Base-by-base conservation (phyloP, 1,140 invertebrate genomes). In the Trichoplusia ni region DNA sequence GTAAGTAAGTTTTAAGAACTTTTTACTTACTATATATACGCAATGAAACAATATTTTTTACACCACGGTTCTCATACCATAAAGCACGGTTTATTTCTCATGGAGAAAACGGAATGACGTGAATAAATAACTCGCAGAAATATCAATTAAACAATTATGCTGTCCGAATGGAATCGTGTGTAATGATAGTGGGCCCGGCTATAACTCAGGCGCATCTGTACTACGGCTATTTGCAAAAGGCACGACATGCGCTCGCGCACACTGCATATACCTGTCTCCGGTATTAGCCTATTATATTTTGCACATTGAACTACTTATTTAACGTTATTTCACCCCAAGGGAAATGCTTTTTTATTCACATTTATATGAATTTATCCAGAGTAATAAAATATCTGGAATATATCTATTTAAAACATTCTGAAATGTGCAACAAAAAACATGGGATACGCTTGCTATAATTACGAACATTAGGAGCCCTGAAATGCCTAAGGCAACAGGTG, bases 71-170 rank as follows among this genome's bases (percentile, higher is more conserved):
- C 54, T 61, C 51, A 64, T 47, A 58, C 75, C 80, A 84, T 86
- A 86, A 73, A 64, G 78, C 86, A 86, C 83, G 65, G 67, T 67
- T 65, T 60, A 69, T 79, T 82, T 86, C 82, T 82, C 80, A 75
- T 80, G 77, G 75, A 77, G 79, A 84, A 83, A 81, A 84, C 70
- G 73, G 61, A 85, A 84, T 85, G 86, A 89, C 76, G 83, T 85
- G 84, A 82, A 90, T 85, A 89, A 87, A 90, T 90, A 90, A 89
- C 87, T 85, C 53, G 81, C 81, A 86, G 86, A 89, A 90, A 90
- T 90, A 90, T 89, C 86, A 90, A 90, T 90, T 90, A 90, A 90
- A 90, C 82, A 90, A 90, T 90, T 90, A 90, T 85, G 79, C 83
- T 90, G 87, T 90, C 87, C 78, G 86, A 88, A 86, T 87, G 84